Conservation (phyloP, 2,113 vertebrate genomes). For the Azemiops feae region DNA sequence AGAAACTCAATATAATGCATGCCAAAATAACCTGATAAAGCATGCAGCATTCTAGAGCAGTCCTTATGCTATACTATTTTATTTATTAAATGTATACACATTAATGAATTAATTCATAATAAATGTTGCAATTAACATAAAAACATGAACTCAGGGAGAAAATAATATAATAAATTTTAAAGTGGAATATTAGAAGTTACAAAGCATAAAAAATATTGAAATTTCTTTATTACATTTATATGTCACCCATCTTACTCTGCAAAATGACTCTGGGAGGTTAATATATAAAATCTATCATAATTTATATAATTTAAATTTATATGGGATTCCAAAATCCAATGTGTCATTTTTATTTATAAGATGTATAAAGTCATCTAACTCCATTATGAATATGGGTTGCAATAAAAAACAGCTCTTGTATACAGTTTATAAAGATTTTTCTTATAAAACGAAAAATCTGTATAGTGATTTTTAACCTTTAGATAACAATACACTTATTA, state of each 20-base stretch:
- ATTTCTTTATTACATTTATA: not conserved
- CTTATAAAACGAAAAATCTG: not conserved
- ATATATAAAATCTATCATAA: not conserved
- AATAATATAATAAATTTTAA: not conserved
- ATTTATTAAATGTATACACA: not conserved
- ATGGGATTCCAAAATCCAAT: not conserved
- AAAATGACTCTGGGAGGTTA: not conserved
- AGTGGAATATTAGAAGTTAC: not conserved
- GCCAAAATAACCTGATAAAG: not conserved
- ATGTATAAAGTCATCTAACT: not conserved
- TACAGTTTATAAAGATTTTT: not conserved
- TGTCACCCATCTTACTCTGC: not conserved
- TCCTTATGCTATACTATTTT: not conserved
- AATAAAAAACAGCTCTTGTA: not conserved
- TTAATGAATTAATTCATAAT: not conserved
- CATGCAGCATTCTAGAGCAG: not conserved
- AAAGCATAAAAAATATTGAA: not conserved
- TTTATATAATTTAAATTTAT: not conserved
- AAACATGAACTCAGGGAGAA: not conserved
- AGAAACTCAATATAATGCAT: not conserved
- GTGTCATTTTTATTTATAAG: not conserved
- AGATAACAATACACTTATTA: not conserved
- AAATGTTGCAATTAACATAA: not conserved
- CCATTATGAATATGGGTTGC: not conserved
- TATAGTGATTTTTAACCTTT: not conserved